These are phyloP conservation scores for Hippoglossus hippoglossus DNA, from an alignment of 2,797 vertebrate genomes.

Conservation along the genomic window DNA sequence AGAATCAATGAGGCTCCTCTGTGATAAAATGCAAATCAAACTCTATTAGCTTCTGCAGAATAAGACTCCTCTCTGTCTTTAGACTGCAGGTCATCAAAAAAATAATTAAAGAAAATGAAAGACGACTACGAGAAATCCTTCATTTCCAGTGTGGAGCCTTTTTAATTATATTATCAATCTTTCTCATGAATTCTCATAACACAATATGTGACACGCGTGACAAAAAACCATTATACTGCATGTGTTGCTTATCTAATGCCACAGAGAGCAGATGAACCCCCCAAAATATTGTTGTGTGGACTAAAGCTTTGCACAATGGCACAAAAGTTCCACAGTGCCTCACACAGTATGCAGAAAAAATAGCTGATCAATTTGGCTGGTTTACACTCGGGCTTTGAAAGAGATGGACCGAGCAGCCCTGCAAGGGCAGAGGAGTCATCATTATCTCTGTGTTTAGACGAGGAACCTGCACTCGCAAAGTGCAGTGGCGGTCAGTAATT, in stretches of 20 bases:
- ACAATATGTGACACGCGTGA: slow-evolving; percentile 14
- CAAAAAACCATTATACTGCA: slow-evolving; percentile 27
- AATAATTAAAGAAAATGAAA: slow-evolving; percentile 57
- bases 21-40: slow-evolving; percentile 68
- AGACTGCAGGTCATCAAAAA: slow-evolving; percentile 47
- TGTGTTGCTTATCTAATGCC: slow-evolving; percentile 17
- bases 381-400: slow-evolving; percentile 45
- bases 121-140: slow-evolving; percentile 23
- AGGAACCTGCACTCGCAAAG: slow-evolving; percentile 58
- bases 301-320: slow-evolving; percentile 28
- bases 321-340: slow-evolving; percentile 24
- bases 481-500: slow-evolving; percentile 65
- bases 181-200: slow-evolving; percentile 32
- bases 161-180: slow-evolving; percentile 62
- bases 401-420: slow-evolving; percentile 37
- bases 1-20: slow-evolving; percentile 37
- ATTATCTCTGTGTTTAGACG: slow-evolving; percentile 60
- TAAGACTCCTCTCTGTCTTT: slow-evolving; percentile 20
- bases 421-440: slow-evolving; percentile 55
- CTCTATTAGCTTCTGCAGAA: slow-evolving; percentile 42
- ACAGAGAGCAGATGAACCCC: slow-evolving; percentile 8
- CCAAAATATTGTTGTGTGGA: neutral
- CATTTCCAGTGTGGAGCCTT: slow-evolving; percentile 29
- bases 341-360: slow-evolving; percentile 40
- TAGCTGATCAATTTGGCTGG: slow-evolving; percentile 48